Evolutionary conservation across 35 echinoderm and acorn worm species (phyloP), one percentile per base, ranked within the genome.

Genomic region (Lytechinus pictus): DNA sequence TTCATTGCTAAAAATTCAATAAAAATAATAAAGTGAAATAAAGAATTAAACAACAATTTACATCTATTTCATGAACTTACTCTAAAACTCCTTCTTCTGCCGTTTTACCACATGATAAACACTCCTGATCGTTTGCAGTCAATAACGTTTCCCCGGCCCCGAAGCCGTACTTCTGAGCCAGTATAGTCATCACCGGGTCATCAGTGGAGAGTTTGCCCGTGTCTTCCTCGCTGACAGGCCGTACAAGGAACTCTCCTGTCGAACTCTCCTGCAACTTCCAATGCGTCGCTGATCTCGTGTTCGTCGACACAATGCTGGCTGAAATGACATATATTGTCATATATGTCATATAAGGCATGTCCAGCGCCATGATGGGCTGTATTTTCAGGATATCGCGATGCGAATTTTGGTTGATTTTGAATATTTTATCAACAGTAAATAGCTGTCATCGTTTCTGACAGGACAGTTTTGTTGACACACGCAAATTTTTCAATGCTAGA

Each of bases 251-350:
- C 57, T 96, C 95, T 12, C 97, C 97, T 89, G 97, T 89, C n/a
- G 95, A 86, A 53, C 96, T 94, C 94, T 97, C 86, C 91, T 98
- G 97, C 54, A 98, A 94, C 54, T 98, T 98, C 97, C 97, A 98
- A 88, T 98, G 97, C 53, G 97, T 98, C n/a, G 97, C 97, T 61
- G 97, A 97, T 54, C 95, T 90, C 7, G 97, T 95, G 91, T 96
- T 97, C 61, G 95, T 91, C 16, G 95, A 55, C 13, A 97, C 94
- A 27, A 97, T 96, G 66, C 94, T 96, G 10, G 94, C 94, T 87
- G 95, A 96, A 89, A 97, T 94, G 53, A 97, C 86, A 86, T 97
- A 97, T 54, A 97, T 60, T 44, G 97, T 96, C 89, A 97, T 89
- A 66, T 97, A 97, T 27, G 97, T 97, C 86, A 97, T 56, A 72